A percentile compares a stretch with the other conserved stretches of the same genome.
Evolutionary conservation across 2,797 vertebrate species (phyloP).

Genomic region (Premnoplex brunnescens): DNA sequence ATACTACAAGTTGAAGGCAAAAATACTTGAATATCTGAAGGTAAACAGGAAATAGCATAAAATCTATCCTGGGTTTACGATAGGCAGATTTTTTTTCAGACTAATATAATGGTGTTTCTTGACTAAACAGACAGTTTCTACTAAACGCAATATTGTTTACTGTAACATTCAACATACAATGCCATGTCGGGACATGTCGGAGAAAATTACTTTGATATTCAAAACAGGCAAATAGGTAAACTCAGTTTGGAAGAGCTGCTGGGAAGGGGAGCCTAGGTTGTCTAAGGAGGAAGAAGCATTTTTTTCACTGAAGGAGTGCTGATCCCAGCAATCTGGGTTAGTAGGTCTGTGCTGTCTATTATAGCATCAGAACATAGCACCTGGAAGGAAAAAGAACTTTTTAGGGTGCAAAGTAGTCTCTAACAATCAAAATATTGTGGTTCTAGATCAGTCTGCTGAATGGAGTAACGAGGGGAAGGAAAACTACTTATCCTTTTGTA

Average conservation of each 20-base stretch:
- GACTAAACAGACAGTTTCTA: not conserved
- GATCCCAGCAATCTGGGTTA: not conserved
- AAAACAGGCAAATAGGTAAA: not conserved
- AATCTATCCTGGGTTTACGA: not conserved
- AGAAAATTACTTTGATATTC: not conserved
- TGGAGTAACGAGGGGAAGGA: not conserved
- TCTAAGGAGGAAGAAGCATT: not conserved
- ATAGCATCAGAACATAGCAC: not conserved
- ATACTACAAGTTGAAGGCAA: not conserved
- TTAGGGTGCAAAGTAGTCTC: not conserved
- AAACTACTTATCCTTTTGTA: not conserved
- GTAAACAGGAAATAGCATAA: not conserved
- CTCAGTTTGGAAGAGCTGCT: not conserved
- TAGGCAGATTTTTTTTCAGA: not conserved
- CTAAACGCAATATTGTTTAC: not conserved
- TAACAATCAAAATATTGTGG: not conserved
- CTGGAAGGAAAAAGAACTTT: not conserved
- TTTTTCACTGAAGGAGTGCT: not conserved
- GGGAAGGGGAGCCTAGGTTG: not conserved
- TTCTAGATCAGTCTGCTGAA: not conserved
- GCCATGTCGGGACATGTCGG: too few species aligned
- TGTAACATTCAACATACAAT: not conserved
- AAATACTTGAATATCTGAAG: not conserved
- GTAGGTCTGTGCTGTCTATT: not conserved
- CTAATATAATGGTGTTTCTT: not conserved